Base-by-base conservation (phyloP, 2,888 invertebrate species). In the Euplexia lucipara region DNA sequence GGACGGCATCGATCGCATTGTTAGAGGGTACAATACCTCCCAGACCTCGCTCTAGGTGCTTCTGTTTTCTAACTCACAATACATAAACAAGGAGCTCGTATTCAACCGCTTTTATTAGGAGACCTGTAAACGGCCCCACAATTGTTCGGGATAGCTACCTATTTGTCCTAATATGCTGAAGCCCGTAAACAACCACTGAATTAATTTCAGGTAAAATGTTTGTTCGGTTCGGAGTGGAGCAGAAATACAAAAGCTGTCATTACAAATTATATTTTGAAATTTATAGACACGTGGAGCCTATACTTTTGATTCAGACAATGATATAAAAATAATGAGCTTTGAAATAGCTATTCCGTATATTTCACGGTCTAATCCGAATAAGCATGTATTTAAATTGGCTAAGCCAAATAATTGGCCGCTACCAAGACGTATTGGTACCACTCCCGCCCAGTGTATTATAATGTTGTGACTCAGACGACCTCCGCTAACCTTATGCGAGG, bases 1-100 rank as follows among this genome's bases (percentile, higher is more conserved):
- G 86, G 83, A 84, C 87, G 85, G 86, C 90, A 92, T 92, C 92
- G 91, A 90, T 90, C 89, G 82, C 56, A 73, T 74, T 74, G 74
- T 74, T 77, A 60, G 59, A 53, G 48, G 75, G 70, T 64, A 92
- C 91, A 89, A 91, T 89, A 86, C 86, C 83, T 75, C 77, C 78
- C 79, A 82, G 81, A 79, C 82, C 83, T 79, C 68, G 57, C 70
- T 81, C 76, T 77, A 66, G 71, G 69, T 68, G 76, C 75, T 81
- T 79, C 80, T 82, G 75, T 79, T 81, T 79, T 82, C 70, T 67
- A 62, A 67, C 82, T 75, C 76, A 78, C 71, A 74, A 80, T 74
- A 77, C 74, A 69, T 61, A 77, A 62, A 71, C 77, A 75, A 72
- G 73, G 58, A 77, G 70, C 51, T 63, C 16, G 78, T 61, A 73